A percentile compares a stretch with the other conserved stretches of the same genome.
Evolutionary conservation across 2,888 invertebrate species (phyloP).

Genomic region (Amphimallon solstitiale): DNA sequence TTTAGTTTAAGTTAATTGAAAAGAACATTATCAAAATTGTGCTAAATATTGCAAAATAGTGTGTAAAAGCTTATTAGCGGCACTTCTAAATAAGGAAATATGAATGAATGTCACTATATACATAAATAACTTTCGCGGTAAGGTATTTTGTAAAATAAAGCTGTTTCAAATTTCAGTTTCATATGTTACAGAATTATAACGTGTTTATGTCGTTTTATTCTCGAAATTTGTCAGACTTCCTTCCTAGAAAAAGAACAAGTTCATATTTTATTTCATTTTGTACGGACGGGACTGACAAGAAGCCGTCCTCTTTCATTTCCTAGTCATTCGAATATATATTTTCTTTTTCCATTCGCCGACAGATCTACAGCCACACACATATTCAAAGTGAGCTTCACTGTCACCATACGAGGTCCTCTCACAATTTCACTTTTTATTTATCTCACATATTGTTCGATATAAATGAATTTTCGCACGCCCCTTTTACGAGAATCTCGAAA

Average conservation of each 20-base stretch:
- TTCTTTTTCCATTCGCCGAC: background rate
- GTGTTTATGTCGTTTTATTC: background rate
- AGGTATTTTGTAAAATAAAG: too few relatives aligned
- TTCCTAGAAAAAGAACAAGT: background rate
- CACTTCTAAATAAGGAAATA: too few relatives aligned
- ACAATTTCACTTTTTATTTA: conserved; percentile 13
- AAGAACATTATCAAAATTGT: too few relatives aligned
- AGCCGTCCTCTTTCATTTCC: background rate
- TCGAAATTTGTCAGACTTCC: background rate
- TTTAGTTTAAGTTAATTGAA: too few relatives aligned
- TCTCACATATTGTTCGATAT: conserved; percentile 5
- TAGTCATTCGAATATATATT: background rate
- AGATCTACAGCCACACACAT: background rate
- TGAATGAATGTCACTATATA: too few relatives aligned
- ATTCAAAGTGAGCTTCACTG: conserved; percentile 11
- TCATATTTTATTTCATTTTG: background rate
- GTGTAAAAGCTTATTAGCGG: too few relatives aligned
- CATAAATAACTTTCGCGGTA: too few relatives aligned
- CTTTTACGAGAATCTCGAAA: background rate
- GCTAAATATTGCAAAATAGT: too few relatives aligned
- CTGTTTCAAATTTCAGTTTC: too few relatives aligned
- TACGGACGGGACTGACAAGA: conserved; percentile 1
- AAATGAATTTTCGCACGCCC: background rate
- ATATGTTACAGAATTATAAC: too few relatives aligned
- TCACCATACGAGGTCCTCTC: background rate